Evolutionary conservation across 2,113 vertebrate species (phyloP).

Genomic region (Elachura formosa): DNA sequence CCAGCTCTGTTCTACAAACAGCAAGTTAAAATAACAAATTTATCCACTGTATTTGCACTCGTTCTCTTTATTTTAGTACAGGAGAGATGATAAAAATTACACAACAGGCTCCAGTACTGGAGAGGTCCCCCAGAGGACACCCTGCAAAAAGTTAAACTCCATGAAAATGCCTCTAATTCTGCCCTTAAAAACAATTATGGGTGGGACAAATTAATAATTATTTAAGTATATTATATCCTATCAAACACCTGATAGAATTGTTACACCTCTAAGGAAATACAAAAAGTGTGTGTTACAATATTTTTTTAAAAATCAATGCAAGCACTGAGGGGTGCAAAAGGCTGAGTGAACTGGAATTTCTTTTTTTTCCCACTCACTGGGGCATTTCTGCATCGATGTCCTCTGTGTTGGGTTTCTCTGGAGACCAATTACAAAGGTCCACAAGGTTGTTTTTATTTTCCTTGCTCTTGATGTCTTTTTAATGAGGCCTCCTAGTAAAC

Average conservation of each 20-base stretch:
- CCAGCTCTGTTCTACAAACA: neutral
- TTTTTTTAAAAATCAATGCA: neutral
- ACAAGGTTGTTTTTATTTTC: conserved; percentile 74
- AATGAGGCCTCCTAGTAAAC: conserved; percentile 76
- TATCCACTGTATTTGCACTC: neutral
- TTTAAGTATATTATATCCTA: neutral
- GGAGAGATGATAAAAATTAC: neutral
- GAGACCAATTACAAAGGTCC: conserved; percentile 77
- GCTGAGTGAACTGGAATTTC: neutral
- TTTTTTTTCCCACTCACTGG: neutral
- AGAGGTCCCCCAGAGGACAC: neutral
- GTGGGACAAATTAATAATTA: neutral
- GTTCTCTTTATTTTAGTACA: neutral
- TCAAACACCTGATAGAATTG: neutral
- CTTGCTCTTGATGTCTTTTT: conserved; percentile 80
- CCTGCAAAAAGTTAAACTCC: neutral
- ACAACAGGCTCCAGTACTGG: neutral
- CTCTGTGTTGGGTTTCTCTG: conserved; percentile 44
- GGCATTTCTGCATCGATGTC: conserved; percentile 53
- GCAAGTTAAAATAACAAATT: neutral
- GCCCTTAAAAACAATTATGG: neutral
- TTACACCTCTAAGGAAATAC: neutral
- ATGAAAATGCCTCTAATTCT: neutral
- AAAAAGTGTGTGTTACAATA: neutral
- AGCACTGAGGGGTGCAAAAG: neutral